These are phyloP conservation scores for Theropithecus gelada DNA, from an alignment of 2,113 vertebrate genomes.

Conservation along the genomic window DNA sequence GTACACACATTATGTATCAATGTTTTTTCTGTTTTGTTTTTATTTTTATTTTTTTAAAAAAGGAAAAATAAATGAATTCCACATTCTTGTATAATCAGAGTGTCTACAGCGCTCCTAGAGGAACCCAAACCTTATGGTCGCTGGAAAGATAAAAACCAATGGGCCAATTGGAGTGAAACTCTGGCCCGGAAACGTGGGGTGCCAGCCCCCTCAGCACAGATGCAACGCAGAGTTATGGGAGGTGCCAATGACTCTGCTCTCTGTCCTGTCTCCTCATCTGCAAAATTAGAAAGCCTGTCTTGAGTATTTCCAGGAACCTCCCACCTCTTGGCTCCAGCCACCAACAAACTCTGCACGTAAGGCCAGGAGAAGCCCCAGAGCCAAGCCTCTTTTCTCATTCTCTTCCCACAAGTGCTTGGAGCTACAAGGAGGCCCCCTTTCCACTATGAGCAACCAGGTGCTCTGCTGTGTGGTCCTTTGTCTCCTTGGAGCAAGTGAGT, in stretches of 20 bases:
- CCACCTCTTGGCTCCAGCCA: no score
- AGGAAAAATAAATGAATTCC: not conserved
- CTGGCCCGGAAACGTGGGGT: not conserved
- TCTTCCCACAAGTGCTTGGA: not conserved
- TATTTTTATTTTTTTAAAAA: not conserved
- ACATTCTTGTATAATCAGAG: rapidly evolving
- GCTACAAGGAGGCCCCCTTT: not conserved
- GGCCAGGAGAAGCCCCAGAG: not conserved
- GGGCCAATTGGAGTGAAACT: not conserved
- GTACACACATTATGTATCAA: not conserved
- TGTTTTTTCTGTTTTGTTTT: no score
- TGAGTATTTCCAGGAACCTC: not conserved
- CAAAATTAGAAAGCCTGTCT: rapidly evolving
- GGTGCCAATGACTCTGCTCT: not conserved
- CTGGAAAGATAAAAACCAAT: not conserved
- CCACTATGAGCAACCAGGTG: not conserved
- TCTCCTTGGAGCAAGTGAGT: constrained; percentile 47
- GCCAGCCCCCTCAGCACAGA: not conserved
- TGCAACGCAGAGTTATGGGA: not conserved
- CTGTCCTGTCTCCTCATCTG: not conserved
- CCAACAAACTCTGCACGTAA: not conserved
- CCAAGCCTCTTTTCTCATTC: not conserved
- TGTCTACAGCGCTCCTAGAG: rapidly evolving
- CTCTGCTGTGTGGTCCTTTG: not conserved
- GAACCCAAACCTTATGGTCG: not conserved